A percentile compares a stretch with the other conserved stretches of the same genome.
These are phyloP conservation scores for Popillia japonica DNA, from an alignment of 1,140 invertebrate genomes.

Conservation along the genomic window DNA sequence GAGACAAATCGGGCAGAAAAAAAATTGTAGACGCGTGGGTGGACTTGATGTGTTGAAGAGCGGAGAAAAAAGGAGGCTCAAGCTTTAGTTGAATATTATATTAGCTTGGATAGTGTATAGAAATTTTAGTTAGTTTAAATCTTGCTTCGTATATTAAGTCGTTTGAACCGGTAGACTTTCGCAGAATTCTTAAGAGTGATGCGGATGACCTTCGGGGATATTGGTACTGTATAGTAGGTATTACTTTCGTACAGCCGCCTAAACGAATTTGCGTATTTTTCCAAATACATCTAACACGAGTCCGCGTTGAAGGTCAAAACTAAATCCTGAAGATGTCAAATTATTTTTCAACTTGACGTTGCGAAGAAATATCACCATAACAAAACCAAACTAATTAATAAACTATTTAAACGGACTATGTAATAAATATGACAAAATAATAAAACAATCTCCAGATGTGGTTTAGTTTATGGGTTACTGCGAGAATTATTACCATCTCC, in stretches of 20 bases:
- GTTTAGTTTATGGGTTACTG: neutral
- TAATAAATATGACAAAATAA: slow-evolving; percentile 31
- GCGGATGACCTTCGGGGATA: slow-evolving; percentile 9
- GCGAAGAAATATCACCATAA: too few relatives aligned
- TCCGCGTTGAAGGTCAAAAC: neutral
- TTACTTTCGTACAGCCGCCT: neutral
- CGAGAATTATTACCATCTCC: neutral
- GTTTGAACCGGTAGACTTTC: neutral
- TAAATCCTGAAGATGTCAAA: neutral
- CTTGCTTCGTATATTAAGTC: neutral
- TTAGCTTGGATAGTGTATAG: neutral
- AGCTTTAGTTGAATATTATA: neutral
- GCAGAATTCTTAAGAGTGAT: slow-evolving; percentile 15
- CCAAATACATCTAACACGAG: too few relatives aligned
- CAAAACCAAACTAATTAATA: neutral
- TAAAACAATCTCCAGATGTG: neutral
- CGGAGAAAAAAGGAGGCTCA: neutral
- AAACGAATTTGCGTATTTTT: slow-evolving; percentile 6
- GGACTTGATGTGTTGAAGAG: neutral
- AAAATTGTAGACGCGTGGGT: neutral
- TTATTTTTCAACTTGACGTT: too few relatives aligned
- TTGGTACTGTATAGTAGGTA: neutral
- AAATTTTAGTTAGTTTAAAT: neutral
- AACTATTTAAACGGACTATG: slow-evolving; percentile 19
- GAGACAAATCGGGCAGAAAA: neutral